phyloP scores from a whole-genome alignment of 37 sponge, comb jelly and placozoan species.

The Corticium candelabrum region DNA sequence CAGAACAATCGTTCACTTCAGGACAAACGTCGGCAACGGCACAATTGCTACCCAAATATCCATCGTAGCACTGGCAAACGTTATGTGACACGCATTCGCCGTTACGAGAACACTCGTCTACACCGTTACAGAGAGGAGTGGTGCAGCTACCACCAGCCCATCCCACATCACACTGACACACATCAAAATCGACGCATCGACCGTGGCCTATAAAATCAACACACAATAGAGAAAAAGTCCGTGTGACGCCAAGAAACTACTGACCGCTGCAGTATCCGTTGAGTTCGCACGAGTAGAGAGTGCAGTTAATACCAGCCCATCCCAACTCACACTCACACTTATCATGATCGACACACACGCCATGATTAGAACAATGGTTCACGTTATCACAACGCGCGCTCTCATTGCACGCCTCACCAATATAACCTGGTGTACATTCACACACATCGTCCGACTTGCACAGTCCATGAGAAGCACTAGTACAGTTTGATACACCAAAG shows the following conservation, averaged over 20 bases:
- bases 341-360: not conserved
- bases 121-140: not conserved
- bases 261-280: not conserved
- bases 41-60: not conserved
- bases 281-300: not conserved
- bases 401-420: not conserved
- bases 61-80: not conserved
- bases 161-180: not conserved
- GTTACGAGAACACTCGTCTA: not conserved
- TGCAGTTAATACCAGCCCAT: not conserved
- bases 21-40: not conserved
- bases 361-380: not conserved
- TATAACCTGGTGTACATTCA: not conserved
- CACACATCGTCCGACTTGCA: conserved; percentile 2
- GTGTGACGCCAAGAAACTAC: too few relatives aligned
- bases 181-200: not conserved
- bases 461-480: not conserved
- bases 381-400: not conserved
- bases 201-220: too few relatives aligned
- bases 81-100: not conserved
- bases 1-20: not conserved
- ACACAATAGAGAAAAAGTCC: too few relatives aligned
- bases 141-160: not conserved
- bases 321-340: not conserved
- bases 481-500: not conserved